These are phyloP conservation scores for Eulemur rufifrons DNA, from an alignment of 2,113 vertebrate genomes.

Conservation along the genomic window DNA sequence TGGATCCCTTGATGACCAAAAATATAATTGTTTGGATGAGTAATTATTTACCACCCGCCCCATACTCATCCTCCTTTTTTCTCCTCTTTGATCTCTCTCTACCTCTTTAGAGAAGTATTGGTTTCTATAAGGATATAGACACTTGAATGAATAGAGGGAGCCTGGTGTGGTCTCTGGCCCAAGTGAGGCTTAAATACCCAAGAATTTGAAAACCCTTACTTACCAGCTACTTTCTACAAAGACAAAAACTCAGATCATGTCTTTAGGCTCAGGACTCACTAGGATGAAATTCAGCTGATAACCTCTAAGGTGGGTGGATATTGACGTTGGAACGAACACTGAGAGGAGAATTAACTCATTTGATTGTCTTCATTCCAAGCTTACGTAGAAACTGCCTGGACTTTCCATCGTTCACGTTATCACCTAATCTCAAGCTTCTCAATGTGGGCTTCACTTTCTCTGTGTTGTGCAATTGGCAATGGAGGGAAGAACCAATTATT, in stretches of 20 bases:
- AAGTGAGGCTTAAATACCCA: background rate
- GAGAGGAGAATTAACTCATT: too few relatives aligned
- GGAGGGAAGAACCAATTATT: background rate
- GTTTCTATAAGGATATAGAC: background rate
- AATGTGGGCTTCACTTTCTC: background rate
- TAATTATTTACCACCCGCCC: background rate
- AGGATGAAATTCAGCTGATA: background rate
- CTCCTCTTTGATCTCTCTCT: background rate
- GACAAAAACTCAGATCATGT: background rate
- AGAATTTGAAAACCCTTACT: background rate
- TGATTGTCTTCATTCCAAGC: background rate
- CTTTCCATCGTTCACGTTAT: background rate
- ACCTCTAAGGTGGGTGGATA: background rate
- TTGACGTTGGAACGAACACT: background rate
- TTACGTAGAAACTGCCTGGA: background rate
- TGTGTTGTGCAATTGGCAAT: background rate
- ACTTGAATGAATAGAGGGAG: background rate
- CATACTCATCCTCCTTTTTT: background rate
- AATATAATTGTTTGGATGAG: background rate
- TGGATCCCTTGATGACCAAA: background rate
- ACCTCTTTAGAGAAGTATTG: background rate
- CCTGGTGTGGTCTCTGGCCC: background rate
- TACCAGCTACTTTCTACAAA: background rate
- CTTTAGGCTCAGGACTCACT: background rate
- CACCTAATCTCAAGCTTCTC: background rate